phyloP scores from a whole-genome alignment of 92 coral and sea anemone species.

The Pocillopora meandrina region DNA sequence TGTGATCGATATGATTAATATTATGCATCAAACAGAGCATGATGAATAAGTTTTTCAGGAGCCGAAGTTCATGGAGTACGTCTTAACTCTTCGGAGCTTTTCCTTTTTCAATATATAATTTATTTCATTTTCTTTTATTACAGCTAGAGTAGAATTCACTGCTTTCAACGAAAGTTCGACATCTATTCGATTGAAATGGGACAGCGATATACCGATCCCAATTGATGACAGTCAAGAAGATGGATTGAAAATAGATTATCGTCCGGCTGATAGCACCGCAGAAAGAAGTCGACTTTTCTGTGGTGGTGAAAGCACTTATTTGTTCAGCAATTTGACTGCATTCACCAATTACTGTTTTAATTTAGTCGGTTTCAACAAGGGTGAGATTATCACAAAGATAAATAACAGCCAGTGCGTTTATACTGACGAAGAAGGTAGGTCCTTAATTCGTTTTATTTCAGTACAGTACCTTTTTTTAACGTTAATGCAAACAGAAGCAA shows the following conservation, averaged over 20 bases:
- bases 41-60: too few relatives aligned
- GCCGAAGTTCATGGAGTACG: too few relatives aligned
- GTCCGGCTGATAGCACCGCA: not conserved
- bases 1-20: too few relatives aligned
- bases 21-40: too few relatives aligned
- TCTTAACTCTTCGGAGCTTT: too few relatives aligned
- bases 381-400: not conserved
- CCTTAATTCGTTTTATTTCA: too few relatives aligned
- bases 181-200: slow-evolving; percentile 23
- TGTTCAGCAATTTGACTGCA: slow-evolving; percentile 13
- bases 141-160: slow-evolving; percentile 27
- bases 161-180: slow-evolving; percentile 34
- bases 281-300: not conserved
- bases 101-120: not conserved
- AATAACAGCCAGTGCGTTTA: slow-evolving; percentile 25
- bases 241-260: slow-evolving; percentile 22
- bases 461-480: too few relatives aligned
- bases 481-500: too few relatives aligned
- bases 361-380: not conserved
- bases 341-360: slow-evolving; percentile 24
- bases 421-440: slow-evolving; percentile 61
- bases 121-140: not conserved
- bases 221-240: not conserved
- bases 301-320: not conserved
- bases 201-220: slow-evolving; percentile 5